Percentiles rank a stretch among this genome's conserved stretches.
Conservation (phyloP, 2,113 vertebrate genomes). For the Astur gentilis region DNA sequence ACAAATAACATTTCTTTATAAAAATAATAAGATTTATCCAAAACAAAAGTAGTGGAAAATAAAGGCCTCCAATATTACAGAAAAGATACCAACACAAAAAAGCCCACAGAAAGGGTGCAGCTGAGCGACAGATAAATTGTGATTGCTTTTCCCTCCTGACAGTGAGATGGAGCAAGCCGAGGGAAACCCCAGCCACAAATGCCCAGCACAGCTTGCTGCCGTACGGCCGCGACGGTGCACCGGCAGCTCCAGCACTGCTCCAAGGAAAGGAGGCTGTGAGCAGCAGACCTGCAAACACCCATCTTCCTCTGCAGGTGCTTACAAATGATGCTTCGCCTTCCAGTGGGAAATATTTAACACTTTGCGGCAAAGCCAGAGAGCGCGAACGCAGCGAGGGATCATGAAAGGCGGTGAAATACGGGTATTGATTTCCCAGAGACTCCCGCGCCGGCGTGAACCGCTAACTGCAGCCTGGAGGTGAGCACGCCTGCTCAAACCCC, state of each 20-base stretch:
- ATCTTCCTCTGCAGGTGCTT: not conserved
- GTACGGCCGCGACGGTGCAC: not conserved
- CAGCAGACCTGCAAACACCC: not conserved
- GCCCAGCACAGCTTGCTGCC: not conserved
- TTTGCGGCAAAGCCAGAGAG: not conserved
- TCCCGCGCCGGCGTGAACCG: not conserved
- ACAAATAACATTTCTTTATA: not conserved
- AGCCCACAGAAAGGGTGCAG: not conserved
- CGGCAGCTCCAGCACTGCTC: not conserved
- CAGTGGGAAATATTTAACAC: not conserved
- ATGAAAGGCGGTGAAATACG: not conserved
- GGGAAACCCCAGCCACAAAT: not conserved
- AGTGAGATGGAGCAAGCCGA: not conserved
- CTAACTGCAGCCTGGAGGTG: not conserved
- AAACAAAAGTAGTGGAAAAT: not conserved
- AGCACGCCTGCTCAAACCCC: not conserved
- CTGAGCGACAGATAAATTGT: not conserved
- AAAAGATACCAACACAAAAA: not conserved
- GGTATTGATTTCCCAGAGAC: not conserved
- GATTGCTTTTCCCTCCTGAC: not conserved
- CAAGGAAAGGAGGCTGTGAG: not conserved
- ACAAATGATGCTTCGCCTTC: not conserved
- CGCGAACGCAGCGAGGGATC: rapidly evolving
- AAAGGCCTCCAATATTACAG: not conserved
- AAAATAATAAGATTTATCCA: not conserved